phyloP scores from a whole-genome alignment of 1,140 invertebrate species.

The Teleogryllus occipitalis region DNA sequence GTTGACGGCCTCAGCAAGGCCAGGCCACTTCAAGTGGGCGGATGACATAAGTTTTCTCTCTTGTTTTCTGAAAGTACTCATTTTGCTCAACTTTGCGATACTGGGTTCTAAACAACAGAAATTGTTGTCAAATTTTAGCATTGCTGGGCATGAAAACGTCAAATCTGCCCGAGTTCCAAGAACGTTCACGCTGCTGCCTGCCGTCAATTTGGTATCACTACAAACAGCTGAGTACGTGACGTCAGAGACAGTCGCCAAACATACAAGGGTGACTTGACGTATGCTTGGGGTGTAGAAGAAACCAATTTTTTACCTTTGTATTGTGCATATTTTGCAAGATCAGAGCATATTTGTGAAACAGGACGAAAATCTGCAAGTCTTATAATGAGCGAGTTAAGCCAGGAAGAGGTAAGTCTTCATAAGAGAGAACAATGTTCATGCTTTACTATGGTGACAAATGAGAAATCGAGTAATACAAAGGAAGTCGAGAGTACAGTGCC shows the following conservation, averaged over 20 bases:
- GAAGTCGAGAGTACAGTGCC: conserved; percentile 12
- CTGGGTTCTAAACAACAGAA: no score
- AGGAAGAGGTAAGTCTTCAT: conserved; percentile 55
- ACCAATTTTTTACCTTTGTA: conserved; percentile 13
- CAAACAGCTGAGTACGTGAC: conserved; percentile 13
- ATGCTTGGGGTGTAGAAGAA: not conserved
- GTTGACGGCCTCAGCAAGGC: not conserved
- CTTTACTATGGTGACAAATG: not conserved
- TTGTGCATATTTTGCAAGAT: not conserved
- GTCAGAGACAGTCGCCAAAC: conserved; percentile 11
- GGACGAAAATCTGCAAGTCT: not conserved
- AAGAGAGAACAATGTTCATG: not conserved
- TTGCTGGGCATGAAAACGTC: no score
- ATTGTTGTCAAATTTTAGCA: no score
- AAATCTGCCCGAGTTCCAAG: no score
- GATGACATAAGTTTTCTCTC: no score
- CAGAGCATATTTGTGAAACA: not conserved
- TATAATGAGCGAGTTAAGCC: conserved; percentile 61
- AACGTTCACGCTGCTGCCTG: not conserved
- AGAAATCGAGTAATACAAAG: conserved; percentile 6
- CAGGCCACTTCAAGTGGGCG: no score
- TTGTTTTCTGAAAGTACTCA: no score
- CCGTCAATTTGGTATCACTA: not conserved
- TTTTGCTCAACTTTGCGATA: no score
- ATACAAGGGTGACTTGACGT: conserved; percentile 13